A percentile compares a stretch with the other conserved stretches of the same genome.
These are phyloP conservation scores for Papilio xuthus DNA, from an alignment of 1,140 invertebrate species.

Conservation along the genomic window DNA sequence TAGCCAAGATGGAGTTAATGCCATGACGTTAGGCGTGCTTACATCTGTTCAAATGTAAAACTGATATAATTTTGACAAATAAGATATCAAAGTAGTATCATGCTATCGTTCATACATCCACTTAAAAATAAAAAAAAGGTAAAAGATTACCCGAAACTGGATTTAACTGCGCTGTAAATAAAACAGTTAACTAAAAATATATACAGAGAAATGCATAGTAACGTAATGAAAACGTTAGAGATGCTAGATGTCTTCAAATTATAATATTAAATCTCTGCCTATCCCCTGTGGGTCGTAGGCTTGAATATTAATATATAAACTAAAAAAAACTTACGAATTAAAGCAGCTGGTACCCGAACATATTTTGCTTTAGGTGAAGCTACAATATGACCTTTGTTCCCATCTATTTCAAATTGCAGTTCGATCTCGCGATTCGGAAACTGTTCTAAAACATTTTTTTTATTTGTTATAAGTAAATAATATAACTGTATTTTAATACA, in stretches of 20 bases:
- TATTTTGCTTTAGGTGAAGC: conserved; percentile 20
- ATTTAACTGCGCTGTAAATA: background rate
- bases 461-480: background rate
- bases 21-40: background rate
- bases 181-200: background rate
- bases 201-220: too few relatives aligned
- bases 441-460: conserved; percentile 46
- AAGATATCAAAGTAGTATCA: too few relatives aligned
- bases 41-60: background rate
- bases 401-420: conserved; percentile 51
- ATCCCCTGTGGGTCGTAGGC: too few relatives aligned
- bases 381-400: conserved; percentile 23
- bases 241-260: too few relatives aligned
- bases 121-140: background rate
- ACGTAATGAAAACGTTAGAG: too few relatives aligned
- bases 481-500: too few relatives aligned
- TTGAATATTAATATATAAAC: too few relatives aligned
- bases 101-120: too few relatives aligned
- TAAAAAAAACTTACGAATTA: conserved; percentile 2
- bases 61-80: background rate
- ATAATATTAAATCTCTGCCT: too few relatives aligned
- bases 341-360: background rate
- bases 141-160: background rate
- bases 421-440: conserved; percentile 56
- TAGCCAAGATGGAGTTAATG: background rate